Conservation (phyloP, 1,140 invertebrate genomes). For the Portunus trituberculatus region DNA sequence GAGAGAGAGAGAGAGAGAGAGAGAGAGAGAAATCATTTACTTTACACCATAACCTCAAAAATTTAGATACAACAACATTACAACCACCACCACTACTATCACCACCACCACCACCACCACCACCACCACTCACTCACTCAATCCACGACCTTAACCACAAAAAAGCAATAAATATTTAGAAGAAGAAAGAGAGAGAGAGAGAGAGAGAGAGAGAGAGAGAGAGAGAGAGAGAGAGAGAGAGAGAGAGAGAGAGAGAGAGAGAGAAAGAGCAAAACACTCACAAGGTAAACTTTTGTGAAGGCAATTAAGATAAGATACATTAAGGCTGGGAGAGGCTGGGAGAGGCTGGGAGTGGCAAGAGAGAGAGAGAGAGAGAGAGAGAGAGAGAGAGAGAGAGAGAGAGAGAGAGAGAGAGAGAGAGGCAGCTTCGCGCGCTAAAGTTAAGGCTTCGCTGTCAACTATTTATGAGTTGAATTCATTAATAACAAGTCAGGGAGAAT, state of each 20-base stretch:
- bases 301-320: conserved; percentile 24
- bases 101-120: too few species aligned
- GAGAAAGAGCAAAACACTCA: background rate
- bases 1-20: conserved; percentile 33
- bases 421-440: background rate
- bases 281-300: background rate
- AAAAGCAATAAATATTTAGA: too few species aligned
- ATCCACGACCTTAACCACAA: too few species aligned
- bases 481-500: background rate
- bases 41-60: too few species aligned
- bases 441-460: background rate
- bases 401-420: background rate
- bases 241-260: conserved; percentile 4
- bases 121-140: too few species aligned
- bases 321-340: background rate
- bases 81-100: too few species aligned
- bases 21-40: background rate
- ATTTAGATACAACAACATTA: too few species aligned
- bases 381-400: background rate
- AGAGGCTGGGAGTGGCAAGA: background rate
- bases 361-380: too few species aligned
- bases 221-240: conserved; percentile 39
- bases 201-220: conserved; percentile 31
- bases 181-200: background rate
- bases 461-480: background rate